Conservation (phyloP, 2,113 vertebrate species). For the Rhinolophus sinicus region DNA sequence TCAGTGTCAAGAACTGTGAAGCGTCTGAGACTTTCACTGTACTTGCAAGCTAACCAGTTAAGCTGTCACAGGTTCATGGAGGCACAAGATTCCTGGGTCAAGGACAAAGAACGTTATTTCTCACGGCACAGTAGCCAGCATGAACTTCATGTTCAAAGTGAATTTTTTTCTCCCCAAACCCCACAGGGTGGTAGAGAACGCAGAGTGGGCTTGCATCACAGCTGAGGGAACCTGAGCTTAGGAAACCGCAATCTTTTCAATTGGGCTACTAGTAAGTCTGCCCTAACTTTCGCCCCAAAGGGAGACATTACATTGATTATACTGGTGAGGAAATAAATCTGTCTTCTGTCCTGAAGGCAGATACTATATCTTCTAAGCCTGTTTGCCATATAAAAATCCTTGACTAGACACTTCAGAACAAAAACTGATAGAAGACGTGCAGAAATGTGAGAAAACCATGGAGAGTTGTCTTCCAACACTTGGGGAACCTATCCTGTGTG, state of each 20-base stretch:
- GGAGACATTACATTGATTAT: neutral
- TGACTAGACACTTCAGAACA: neutral
- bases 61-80: neutral
- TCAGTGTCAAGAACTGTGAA: neutral
- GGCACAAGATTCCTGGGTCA: neutral
- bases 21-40: neutral
- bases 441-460: neutral
- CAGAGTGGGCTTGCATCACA: neutral
- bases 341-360: neutral
- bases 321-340: constrained; percentile 9
- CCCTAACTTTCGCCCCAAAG: neutral
- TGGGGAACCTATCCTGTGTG: neutral
- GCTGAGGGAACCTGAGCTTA: neutral
- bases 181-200: neutral
- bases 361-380: neutral
- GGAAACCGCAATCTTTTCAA: neutral
- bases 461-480: neutral
- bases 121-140: neutral
- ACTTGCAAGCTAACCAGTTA: neutral
- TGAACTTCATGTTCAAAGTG: neutral
- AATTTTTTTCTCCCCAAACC: neutral
- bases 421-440: neutral
- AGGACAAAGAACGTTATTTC: neutral
- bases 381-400: neutral
- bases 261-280: neutral